These are phyloP conservation scores for Ganaspis brasiliensis DNA, from an alignment of 2,888 invertebrate species.

Conservation along the genomic window DNA sequence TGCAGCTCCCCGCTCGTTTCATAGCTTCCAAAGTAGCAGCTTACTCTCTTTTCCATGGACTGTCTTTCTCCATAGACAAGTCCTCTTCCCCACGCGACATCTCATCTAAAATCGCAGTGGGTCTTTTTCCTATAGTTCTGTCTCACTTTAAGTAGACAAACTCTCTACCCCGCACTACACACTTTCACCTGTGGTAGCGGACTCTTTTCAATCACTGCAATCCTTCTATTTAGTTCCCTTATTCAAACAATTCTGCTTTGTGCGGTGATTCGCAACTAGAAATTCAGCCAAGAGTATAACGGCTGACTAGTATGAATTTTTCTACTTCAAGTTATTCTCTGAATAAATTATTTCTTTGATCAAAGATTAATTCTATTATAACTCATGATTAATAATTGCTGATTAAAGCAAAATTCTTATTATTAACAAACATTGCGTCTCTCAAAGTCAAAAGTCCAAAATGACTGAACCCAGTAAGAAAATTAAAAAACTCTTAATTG, in stretches of 20 bases:
- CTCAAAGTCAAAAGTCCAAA: too few relatives aligned
- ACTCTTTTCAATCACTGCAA: not conserved
- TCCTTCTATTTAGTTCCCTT: not conserved
- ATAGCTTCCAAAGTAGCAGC: not conserved
- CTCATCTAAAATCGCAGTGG: not conserved
- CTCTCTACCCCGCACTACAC: not conserved
- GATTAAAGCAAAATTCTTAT: not conserved
- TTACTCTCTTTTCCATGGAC: too few relatives aligned
- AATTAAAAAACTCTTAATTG: not conserved
- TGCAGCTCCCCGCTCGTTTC: not conserved
- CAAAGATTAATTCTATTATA: not conserved
- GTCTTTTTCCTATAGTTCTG: not conserved
- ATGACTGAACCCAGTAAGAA: not conserved
- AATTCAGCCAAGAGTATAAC: too few relatives aligned
- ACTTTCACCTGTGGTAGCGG: not conserved
- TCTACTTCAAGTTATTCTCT: too few relatives aligned
- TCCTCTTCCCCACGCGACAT: not conserved
- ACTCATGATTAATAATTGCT: too few relatives aligned
- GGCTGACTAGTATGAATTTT: too few relatives aligned
- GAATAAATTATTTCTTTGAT: not conserved
- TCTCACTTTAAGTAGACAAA: too few relatives aligned
- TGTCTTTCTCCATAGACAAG: not conserved
- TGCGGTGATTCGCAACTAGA: too few relatives aligned
- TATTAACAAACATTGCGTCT: not conserved
- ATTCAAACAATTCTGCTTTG: too few relatives aligned